phyloP scores from a whole-genome alignment of 2,888 invertebrate genomes.

The Amiota communis region DNA sequence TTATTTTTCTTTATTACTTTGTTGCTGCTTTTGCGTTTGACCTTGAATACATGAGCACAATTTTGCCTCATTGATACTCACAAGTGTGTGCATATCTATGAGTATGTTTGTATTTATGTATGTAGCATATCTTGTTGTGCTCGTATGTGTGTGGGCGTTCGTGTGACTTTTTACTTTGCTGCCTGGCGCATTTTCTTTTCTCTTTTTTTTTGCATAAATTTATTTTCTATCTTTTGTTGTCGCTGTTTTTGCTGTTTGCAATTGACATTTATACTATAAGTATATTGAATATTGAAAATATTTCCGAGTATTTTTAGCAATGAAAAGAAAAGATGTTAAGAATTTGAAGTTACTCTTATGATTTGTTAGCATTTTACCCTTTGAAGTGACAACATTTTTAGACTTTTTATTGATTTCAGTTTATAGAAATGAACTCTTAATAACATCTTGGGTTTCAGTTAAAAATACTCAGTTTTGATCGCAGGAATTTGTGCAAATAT shows the following conservation, averaged over 20 bases:
- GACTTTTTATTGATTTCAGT: no score
- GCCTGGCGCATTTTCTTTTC: constrained; percentile 32
- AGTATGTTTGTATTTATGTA: constrained; percentile 33
- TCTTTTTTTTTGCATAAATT: constrained; percentile 1
- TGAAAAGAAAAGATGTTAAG: constrained; percentile 27
- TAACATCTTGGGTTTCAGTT: no score
- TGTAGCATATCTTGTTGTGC: constrained; percentile 11
- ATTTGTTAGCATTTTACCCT: no score
- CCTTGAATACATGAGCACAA: constrained; percentile 62
- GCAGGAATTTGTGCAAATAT: no score
- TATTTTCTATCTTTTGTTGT: constrained; percentile 26
- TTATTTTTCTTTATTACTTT: constrained; percentile 34
- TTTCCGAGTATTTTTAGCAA: neutral
- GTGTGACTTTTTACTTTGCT: constrained; percentile 38
- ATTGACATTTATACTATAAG: constrained; percentile 35
- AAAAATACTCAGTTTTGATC: no score
- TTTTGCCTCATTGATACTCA: constrained; percentile 22
- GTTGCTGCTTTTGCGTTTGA: constrained; percentile 43
- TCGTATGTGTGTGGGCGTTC: constrained; percentile 32
- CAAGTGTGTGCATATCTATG: constrained; percentile 29
- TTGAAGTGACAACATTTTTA: no score
- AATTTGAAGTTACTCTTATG: no score
- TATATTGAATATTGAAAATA: neutral
- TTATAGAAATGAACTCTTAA: no score
- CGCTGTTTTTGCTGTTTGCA: constrained; percentile 27